phyloP scores from a whole-genome alignment of 2,113 vertebrate genomes.

The Gavia stellata region DNA sequence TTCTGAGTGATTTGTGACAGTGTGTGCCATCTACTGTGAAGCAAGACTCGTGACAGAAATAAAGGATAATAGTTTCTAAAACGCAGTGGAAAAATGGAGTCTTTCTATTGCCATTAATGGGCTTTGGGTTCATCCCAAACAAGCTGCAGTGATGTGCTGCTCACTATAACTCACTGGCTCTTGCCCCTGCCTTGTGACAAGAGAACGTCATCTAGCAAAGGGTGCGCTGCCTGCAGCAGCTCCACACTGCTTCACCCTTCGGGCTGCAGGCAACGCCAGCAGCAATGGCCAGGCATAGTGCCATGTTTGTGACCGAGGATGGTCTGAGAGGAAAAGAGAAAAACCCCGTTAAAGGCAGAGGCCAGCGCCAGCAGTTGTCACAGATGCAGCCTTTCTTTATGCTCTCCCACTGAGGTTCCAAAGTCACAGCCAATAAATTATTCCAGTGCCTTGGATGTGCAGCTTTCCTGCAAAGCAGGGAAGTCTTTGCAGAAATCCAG shows the following conservation, averaged over 20 bases:
- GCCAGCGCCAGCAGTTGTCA: not conserved
- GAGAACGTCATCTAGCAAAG: not conserved
- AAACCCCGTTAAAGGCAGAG: not conserved
- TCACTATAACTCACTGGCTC: not conserved
- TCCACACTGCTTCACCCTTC: not conserved
- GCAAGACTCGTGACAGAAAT: not conserved
- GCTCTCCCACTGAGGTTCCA: not conserved
- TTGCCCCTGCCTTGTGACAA: not conserved
- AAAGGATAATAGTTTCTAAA: not conserved
- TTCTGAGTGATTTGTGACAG: not conserved
- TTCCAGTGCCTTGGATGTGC: not conserved
- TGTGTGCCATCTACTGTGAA: not conserved
- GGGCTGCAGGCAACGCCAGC: not conserved
- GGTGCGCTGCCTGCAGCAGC: rapidly evolving
- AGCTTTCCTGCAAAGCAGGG: not conserved
- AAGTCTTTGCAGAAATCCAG: not conserved
- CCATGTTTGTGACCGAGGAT: not conserved
- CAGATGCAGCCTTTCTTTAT: not conserved
- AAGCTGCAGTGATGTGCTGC: not conserved
- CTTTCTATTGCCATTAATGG: slow-evolving; percentile 21
- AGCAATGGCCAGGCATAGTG: rapidly evolving
- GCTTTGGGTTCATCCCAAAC: not conserved
- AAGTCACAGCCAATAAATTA: not conserved
- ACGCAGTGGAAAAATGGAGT: not conserved
- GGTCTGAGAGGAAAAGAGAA: not conserved